Evolutionary conservation across 2,888 invertebrate species (phyloP).

Genomic region (Clitarchus hookeri): DNA sequence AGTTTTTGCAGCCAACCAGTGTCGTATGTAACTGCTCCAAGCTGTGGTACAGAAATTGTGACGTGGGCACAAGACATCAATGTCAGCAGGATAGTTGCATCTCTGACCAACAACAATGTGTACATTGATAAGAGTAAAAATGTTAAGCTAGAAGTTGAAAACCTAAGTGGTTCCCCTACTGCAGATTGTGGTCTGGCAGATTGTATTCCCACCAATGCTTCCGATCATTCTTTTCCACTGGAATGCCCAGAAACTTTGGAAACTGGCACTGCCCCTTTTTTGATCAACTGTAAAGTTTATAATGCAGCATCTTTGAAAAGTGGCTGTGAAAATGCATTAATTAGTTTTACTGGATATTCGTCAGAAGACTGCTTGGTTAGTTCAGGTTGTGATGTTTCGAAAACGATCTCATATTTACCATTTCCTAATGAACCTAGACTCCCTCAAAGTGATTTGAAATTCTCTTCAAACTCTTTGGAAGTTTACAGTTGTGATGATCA

Average conservation of each 20-base stretch:
- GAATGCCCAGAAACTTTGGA: background rate
- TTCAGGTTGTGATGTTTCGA: background rate
- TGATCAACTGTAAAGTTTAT: background rate
- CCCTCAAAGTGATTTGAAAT: slow-evolving; percentile 2
- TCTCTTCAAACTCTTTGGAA: background rate
- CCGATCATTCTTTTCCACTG: background rate
- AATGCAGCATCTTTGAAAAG: background rate
- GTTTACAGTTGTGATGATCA: background rate
- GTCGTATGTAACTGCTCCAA: background rate
- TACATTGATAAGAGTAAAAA: background rate
- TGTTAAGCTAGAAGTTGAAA: background rate
- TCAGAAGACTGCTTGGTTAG: background rate
- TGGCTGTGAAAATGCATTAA: slow-evolving; percentile 7
- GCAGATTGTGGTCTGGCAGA: background rate
- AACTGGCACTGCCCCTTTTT: background rate
- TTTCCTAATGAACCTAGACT: background rate
- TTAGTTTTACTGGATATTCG: background rate
- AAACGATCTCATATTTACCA: slow-evolving; percentile 9
- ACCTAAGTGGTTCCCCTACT: background rate
- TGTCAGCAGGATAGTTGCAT: background rate
- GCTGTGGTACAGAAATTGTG: background rate
- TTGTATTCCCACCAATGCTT: background rate
- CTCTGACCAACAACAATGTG: slow-evolving; percentile 16
- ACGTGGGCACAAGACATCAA: background rate
- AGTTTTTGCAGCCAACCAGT: background rate